Base-by-base conservation (phyloP, 2,113 vertebrate genomes). In the Psephotus haematonotus region DNA sequence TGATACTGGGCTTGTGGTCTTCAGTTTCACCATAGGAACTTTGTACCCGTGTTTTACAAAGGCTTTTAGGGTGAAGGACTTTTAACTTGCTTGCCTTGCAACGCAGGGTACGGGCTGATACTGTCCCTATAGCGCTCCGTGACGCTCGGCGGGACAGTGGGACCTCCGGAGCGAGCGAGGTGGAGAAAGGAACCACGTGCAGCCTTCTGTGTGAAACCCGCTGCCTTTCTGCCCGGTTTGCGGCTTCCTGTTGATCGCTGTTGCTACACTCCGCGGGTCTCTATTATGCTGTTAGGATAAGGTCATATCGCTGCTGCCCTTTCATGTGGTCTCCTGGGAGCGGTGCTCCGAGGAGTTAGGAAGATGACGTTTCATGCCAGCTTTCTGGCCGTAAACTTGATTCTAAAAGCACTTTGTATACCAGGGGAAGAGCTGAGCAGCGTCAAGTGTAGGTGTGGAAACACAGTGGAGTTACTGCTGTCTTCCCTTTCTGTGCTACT, bases 71-170 rank as follows among this genome's bases (percentile, higher is more conserved):
- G 59, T 24, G 37, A 68, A 53, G 43, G 52, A 6, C 17, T 71
- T 63, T 57, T 11, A 75, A 31, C 37, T 28, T 10, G 27, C 60
- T 79, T 41, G 25, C 49, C 50, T 80, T 59, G 43, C 47, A 35
- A 82, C n/a, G 43, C 43, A 68, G 55, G 50, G 49, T 17, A 6
- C 17, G 46, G n/a, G 64, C 19, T 43, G 59, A 31, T 13, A 2
- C 17, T 7, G 8, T 67, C 15, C 20, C 65, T 37, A 2, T 49
- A 19, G 53, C 44, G 77, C 57, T 50, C 35, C 53, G 7, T 18
- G 3, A 12, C 9, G 22, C 22, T 46, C 35, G 1, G 4, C 1
- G 2, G 57, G 83, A 50, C 28, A 25, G 79, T 1, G 18, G 27
- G 59, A 69, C 31, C 39, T 16, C 15, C 1, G 25, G 87, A 88